Conservation (phyloP, 2,113 vertebrate genomes). For the Ptilorrhoa leucosticta region DNA sequence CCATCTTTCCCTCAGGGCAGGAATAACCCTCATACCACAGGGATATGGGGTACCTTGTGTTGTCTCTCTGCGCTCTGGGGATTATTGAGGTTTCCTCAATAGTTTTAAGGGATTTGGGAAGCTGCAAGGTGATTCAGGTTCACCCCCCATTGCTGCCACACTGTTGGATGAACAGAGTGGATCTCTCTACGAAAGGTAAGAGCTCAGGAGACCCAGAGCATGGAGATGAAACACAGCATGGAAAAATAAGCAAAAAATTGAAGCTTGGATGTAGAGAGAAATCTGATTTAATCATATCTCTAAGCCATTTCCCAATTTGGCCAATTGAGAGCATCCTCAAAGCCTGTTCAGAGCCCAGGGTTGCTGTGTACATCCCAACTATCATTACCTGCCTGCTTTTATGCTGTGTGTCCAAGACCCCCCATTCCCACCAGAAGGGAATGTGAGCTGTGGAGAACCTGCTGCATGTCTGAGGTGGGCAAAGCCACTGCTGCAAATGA, state of each 20-base stretch:
- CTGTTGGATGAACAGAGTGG: background rate
- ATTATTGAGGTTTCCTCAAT: background rate
- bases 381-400: background rate
- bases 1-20: accelerated
- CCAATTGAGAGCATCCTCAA: background rate
- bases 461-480: background rate
- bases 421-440: background rate
- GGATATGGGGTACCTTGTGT: background rate
- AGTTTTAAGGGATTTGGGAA: background rate
- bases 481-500: background rate
- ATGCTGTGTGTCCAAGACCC: accelerated
- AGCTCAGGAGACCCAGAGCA: background rate
- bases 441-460: background rate
- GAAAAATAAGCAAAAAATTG: background rate
- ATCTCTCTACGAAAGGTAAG: background rate
- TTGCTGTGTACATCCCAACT: background rate
- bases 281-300: background rate
- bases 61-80: background rate
- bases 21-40: background rate
- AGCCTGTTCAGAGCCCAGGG: background rate
- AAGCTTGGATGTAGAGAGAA: background rate
- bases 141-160: background rate
- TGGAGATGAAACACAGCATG: background rate
- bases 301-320: background rate
- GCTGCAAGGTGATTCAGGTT: background rate